phyloP scores from a whole-genome alignment of 2,797 vertebrate species.

The Anableps anableps region DNA sequence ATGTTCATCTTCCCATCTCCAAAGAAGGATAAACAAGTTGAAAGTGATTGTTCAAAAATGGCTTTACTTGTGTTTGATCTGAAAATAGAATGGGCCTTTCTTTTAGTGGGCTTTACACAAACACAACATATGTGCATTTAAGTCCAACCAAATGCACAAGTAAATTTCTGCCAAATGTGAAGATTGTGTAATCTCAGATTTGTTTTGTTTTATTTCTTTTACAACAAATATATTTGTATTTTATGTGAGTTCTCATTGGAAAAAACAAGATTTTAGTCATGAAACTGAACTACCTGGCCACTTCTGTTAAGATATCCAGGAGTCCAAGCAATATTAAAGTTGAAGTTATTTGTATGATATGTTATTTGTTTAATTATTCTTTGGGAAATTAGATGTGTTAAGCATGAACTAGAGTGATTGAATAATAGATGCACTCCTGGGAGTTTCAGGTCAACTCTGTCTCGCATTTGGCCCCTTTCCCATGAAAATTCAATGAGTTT shows the following conservation, averaged over 20 bases:
- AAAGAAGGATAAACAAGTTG: constrained; percentile 13
- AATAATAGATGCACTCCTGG: constrained; percentile 20
- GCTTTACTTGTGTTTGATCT: constrained; percentile 20
- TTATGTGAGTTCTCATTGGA: neutral
- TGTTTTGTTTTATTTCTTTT: neutral
- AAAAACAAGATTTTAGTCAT: neutral
- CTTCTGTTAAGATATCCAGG: neutral
- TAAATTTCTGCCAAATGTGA: constrained; percentile 16
- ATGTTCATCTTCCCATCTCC: neutral
- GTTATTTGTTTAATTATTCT: neutral
- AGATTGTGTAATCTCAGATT: neutral
- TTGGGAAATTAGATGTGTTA: constrained; percentile 29
- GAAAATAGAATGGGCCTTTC: constrained; percentile 16
- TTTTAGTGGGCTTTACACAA: constrained; percentile 16
- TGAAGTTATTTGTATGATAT: neutral
- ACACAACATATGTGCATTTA: neutral
- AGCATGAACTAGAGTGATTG: constrained; percentile 22
- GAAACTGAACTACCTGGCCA: neutral
- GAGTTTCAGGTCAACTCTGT: constrained; percentile 44
- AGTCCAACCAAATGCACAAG: constrained; percentile 3
- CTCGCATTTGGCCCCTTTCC: constrained; percentile 39
- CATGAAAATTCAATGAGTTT: constrained; percentile 42
- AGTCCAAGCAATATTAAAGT: neutral
- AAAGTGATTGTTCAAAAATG: constrained; percentile 9
- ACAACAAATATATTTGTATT: neutral